Conservation (phyloP, 2,113 vertebrate species). For the Azemiops feae region DNA sequence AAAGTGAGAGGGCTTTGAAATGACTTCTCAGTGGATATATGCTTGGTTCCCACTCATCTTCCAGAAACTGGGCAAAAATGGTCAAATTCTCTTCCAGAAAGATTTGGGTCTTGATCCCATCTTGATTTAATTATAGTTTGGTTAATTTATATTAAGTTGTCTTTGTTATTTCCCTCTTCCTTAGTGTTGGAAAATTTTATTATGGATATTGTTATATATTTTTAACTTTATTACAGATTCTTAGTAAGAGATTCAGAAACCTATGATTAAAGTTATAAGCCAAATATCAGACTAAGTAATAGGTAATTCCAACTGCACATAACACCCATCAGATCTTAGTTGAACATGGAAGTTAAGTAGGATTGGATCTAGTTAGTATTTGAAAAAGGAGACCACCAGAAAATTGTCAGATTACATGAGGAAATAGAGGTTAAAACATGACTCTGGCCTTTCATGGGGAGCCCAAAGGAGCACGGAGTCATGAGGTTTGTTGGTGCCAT, state of each 20-base stretch:
- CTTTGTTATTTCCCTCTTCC: background rate
- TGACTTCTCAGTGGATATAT: background rate
- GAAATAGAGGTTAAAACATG: background rate
- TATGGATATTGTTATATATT: background rate
- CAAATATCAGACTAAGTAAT: background rate
- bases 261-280: background rate
- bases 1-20: background rate
- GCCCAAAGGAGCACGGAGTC: too few relatives aligned
- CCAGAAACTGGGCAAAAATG: background rate
- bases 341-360: background rate
- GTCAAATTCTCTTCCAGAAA: background rate
- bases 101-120: background rate
- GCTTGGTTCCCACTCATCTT: background rate
- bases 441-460: too few relatives aligned
- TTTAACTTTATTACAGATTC: background rate
- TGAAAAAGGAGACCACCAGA: background rate
- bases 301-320: background rate
- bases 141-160: background rate
- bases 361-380: background rate
- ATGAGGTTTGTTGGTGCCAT: too few relatives aligned
- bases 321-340: background rate
- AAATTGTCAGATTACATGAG: background rate
- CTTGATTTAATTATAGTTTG: background rate
- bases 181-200: background rate
- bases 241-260: background rate